phyloP scores from a whole-genome alignment of 2,888 invertebrate genomes.

The Pterostichus madidus region DNA sequence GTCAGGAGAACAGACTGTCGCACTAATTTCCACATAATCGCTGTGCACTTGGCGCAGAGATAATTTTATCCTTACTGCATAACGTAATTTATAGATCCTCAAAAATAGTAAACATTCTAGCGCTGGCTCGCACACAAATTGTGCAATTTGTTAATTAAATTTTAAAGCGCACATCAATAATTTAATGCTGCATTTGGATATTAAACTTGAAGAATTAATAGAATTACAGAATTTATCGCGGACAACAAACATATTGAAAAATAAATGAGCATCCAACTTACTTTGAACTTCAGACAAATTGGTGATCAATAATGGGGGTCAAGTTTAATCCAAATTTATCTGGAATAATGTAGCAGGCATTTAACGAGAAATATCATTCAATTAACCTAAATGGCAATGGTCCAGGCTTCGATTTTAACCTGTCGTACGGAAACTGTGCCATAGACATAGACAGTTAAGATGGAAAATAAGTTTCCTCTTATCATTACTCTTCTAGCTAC shows the following conservation, averaged over 20 bases:
- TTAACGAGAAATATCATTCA: no score
- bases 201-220: no score
- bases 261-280: conserved; percentile 11
- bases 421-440: no score
- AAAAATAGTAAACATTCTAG: conserved; percentile 11
- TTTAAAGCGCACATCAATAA: background rate
- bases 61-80: conserved; percentile 18
- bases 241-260: conserved; percentile 13
- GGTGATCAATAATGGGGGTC: conserved; percentile 13
- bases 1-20: conserved; percentile 52
- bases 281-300: conserved; percentile 1
- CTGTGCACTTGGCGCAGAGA: conserved; percentile 40
- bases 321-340: conserved; percentile 7
- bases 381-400: no score
- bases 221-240: background rate
- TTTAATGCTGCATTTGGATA: background rate
- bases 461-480: no score
- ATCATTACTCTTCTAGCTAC: no score
- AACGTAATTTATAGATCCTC: conserved; percentile 9
- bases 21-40: conserved; percentile 46
- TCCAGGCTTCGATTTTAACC: no score
- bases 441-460: no score
- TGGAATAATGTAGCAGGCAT: background rate
- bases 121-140: background rate
- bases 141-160: conserved; percentile 42